Evolutionary conservation across 2,113 vertebrate genomes (phyloP), one percentile per base, ranked within the genome.

Genomic region (Eupsittula cactorum): DNA sequence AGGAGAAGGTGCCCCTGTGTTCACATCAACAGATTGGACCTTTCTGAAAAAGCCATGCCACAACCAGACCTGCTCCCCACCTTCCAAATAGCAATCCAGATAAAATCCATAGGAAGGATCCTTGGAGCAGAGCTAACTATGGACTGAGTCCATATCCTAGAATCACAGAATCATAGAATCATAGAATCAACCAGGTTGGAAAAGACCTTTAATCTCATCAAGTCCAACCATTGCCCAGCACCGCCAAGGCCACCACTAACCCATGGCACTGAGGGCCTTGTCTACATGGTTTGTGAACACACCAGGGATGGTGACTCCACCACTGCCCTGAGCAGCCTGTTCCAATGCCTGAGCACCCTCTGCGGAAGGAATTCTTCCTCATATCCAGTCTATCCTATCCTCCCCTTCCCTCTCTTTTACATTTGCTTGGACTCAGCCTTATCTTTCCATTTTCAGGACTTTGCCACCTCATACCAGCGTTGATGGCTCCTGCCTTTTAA

Each of bases 91-190:
- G 28, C 64, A 52, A 41, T 2, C 28, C 60, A 2, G 2, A 24
- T 13, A 35, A 65, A 69, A 92, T 6, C 55, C 25, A 4, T 27
- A 10, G 18, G 27, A 44, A 70, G 41, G 73, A 8, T 50, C 20
- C 42, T 13, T 37, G 2, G n/a, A 80, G n/a, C 13, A 59, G 47
- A 50, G n/a, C 37, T 11, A 35, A 11, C 53, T 4, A n/a, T 0
- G 6, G 35, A 12, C 42, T 1, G 24, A 39, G 13, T 1, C 60
- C 23, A 2, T 0, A 33, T 4, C 57, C 33, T 59, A 35, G 20
- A 59, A 35, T 35, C 57, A 57, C 31, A 57, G 55, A 57, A 57
- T n/a, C 55, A 59, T 10, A 59, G 55, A 59, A 23, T 23, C 33
- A 59, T 23, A 59, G 57, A 59, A 23, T n/a, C 33, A 59, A 15